Percentiles rank a stretch among this genome's conserved stretches.
Conservation (phyloP, 2,113 vertebrate species). For the Myocastor coypus region DNA sequence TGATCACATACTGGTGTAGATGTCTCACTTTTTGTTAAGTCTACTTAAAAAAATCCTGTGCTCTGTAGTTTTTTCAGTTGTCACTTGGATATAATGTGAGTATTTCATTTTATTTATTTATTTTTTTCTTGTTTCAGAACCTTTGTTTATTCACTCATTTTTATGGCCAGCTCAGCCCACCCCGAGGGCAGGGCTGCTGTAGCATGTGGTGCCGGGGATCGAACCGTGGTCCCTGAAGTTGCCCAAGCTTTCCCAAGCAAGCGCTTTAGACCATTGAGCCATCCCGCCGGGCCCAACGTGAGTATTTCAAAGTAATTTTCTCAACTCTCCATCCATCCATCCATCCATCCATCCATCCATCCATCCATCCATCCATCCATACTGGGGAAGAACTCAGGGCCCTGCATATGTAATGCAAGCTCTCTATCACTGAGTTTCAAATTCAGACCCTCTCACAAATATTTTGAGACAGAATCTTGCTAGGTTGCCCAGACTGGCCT, state of each 20-base stretch:
- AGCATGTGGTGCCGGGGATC: no score
- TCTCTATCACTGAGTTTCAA: background rate
- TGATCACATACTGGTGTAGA: background rate
- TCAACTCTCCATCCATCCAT: background rate
- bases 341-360: background rate
- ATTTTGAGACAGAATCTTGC: background rate
- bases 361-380: no score
- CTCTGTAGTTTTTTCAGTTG: background rate
- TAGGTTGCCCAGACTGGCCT: background rate
- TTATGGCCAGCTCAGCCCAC: no score
- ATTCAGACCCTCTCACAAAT: background rate
- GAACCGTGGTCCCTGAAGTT: no score
- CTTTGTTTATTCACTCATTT: no score
- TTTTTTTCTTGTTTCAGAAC: no score
- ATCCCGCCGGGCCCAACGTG: no score
- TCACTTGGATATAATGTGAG: background rate
- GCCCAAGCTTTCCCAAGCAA: no score
- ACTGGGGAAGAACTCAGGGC: background rate
- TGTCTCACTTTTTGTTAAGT: background rate
- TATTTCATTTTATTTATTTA: no score
- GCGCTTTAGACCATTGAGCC: no score
- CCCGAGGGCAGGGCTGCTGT: no score
- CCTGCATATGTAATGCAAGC: background rate
- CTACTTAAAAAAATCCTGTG: conserved; percentile 10
- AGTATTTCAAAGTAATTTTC: conserved; percentile 45